These are phyloP conservation scores for Clarias platycephalus DNA, from an alignment of 2,797 vertebrate genomes.

Conservation along the genomic window DNA sequence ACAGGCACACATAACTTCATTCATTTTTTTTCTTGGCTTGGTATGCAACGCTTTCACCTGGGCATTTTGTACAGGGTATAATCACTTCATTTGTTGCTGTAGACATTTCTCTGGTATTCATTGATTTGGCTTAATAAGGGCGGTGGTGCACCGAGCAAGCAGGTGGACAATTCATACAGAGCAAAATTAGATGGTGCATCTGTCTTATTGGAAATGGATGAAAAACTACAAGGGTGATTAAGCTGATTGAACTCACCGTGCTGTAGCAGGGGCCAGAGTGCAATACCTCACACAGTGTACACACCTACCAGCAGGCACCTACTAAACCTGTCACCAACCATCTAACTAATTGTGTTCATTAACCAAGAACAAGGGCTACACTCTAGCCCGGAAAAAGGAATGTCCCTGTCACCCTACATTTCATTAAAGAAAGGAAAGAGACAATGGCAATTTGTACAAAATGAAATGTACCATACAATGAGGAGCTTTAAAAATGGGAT, in stretches of 20 bases:
- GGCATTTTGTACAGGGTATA: slow-evolving; percentile 20
- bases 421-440: slow-evolving; percentile 42
- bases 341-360: slow-evolving; percentile 64
- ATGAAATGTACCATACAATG: slow-evolving; percentile 15
- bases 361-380: slow-evolving; percentile 46
- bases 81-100: slow-evolving; percentile 33
- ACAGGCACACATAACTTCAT: slow-evolving; percentile 9
- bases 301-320: slow-evolving; percentile 45
- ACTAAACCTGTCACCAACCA: slow-evolving; percentile 57
- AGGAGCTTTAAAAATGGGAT: not conserved
- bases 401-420: slow-evolving; percentile 59
- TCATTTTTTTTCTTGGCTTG: slow-evolving; percentile 37
- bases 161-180: slow-evolving; percentile 40
- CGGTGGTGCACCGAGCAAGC: slow-evolving; percentile 20
- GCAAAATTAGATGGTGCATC: slow-evolving; percentile 31
- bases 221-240: slow-evolving; percentile 49
- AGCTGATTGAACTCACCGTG: slow-evolving; percentile 35
- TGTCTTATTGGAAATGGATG: slow-evolving; percentile 52
- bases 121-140: slow-evolving; percentile 30
- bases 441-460: slow-evolving; percentile 33
- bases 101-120: slow-evolving; percentile 20
- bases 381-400: slow-evolving; percentile 43
- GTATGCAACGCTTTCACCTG: slow-evolving; percentile 3
- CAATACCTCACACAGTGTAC: slow-evolving; percentile 42
- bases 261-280: slow-evolving; percentile 37